phyloP scores from a whole-genome alignment of 1,140 invertebrate species.

The Drosophila sp. region DNA sequence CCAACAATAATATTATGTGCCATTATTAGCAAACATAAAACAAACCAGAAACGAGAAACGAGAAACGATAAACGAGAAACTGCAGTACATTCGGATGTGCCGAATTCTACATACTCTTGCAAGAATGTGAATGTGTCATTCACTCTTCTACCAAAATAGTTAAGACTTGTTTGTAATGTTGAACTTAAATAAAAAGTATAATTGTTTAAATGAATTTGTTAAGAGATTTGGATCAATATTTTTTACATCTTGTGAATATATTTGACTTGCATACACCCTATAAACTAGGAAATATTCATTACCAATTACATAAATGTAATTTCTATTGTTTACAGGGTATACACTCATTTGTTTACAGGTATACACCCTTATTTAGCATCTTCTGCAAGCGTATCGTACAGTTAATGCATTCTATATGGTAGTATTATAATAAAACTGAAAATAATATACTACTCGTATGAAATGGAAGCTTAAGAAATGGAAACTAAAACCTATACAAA shows the following conservation, averaged over 20 bases:
- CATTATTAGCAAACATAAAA: conserved; percentile 72
- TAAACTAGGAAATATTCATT: neutral
- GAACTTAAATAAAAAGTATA: no score
- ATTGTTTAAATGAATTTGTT: no score
- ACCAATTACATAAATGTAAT: neutral
- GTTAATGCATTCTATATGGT: neutral
- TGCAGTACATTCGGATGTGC: conserved; percentile 1
- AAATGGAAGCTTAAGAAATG: conserved; percentile 6
- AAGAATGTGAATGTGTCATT: no score
- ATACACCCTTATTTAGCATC: neutral
- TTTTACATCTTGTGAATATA: no score
- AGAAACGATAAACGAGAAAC: no score
- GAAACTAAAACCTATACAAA: conserved; percentile 12
- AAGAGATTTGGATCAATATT: no score
- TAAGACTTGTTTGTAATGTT: no score
- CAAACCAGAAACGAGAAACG: conserved; percentile 1
- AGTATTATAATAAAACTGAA: neutral
- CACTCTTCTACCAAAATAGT: no score
- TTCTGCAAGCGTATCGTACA: conserved; percentile 7
- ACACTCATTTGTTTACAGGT: no score
- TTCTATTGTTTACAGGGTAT: neutral
- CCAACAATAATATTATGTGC: conserved; percentile 83
- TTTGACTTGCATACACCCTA: no score
- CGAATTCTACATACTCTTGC: conserved; percentile 25
- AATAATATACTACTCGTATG: neutral